Evolutionary conservation across 2,888 invertebrate species (phyloP).

Genomic region (Proisotoma minuta): DNA sequence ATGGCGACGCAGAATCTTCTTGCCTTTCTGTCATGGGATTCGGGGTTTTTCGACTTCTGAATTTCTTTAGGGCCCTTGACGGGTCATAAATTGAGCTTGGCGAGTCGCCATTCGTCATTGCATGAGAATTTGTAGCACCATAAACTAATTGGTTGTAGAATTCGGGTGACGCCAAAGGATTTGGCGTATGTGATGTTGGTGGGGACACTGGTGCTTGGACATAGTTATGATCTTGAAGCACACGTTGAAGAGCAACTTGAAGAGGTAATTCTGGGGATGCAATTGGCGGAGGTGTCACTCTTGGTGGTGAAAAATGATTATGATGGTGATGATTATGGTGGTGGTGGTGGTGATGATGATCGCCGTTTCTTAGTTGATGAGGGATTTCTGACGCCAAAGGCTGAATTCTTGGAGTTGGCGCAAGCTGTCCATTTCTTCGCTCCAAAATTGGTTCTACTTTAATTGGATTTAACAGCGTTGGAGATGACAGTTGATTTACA

Average conservation of each 20-base stretch:
- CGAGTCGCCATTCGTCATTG: no score
- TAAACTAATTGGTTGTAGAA: no score
- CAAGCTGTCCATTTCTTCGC: no score
- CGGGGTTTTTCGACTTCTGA: background rate
- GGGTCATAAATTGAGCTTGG: no score
- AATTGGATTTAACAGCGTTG: no score
- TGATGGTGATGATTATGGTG: background rate
- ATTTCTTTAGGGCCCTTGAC: background rate
- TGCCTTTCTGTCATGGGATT: no score
- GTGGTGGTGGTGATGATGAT: background rate
- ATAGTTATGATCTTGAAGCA: constrained; percentile 37
- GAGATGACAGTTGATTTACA: no score
- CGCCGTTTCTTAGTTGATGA: no score
- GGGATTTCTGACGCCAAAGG: no score
- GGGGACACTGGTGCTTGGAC: constrained; percentile 15
- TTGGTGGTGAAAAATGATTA: background rate
- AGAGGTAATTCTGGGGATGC: background rate
- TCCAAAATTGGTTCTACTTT: no score
- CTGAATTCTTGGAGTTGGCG: no score
- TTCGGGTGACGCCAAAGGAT: constrained; percentile 7
- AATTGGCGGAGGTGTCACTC: background rate
- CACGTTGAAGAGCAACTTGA: constrained; percentile 11
- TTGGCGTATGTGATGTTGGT: background rate
- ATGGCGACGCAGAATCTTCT: no score
- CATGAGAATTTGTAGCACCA: background rate